phyloP scores from a whole-genome alignment of 2,113 vertebrate genomes.

The Bambusicola thoracicus region DNA sequence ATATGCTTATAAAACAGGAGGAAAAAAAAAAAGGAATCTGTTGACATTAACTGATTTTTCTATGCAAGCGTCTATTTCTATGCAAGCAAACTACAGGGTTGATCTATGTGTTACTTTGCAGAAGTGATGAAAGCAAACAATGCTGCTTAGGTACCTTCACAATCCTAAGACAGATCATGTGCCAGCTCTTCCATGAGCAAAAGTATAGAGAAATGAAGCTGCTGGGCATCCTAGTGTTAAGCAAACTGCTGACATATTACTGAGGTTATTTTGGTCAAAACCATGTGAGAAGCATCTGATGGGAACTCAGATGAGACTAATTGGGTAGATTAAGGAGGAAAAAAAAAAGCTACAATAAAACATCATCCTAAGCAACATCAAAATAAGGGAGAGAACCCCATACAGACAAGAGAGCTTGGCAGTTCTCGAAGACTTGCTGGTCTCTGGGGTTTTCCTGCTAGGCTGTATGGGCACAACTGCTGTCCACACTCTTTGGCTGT shows the following conservation, averaged over 20 bases:
- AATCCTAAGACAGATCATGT: background rate
- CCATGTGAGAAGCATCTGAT: background rate
- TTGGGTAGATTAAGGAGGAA: background rate
- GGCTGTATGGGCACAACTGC: background rate
- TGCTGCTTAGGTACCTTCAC: background rate
- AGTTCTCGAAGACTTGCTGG: background rate
- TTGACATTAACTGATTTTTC: background rate
- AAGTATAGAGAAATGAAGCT: background rate
- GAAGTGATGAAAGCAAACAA: background rate
- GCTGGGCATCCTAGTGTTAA: background rate
- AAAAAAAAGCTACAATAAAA: background rate
- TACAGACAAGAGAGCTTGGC: background rate
- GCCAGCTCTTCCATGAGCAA: constrained; percentile 32
- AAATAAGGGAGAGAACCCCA: rapidly evolving
- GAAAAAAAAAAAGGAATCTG: background rate
- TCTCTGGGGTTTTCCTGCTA: rapidly evolving
- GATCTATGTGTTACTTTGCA: constrained; percentile 7
- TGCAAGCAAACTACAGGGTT: background rate
- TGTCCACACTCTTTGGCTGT: background rate
- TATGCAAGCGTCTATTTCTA: too few species aligned
- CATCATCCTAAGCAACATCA: background rate
- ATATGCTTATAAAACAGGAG: background rate
- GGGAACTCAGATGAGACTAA: background rate
- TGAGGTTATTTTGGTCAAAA: background rate
- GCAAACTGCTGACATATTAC: background rate